Base-by-base conservation (phyloP, 2,113 vertebrate species). In the Psittacara wagleri region DNA sequence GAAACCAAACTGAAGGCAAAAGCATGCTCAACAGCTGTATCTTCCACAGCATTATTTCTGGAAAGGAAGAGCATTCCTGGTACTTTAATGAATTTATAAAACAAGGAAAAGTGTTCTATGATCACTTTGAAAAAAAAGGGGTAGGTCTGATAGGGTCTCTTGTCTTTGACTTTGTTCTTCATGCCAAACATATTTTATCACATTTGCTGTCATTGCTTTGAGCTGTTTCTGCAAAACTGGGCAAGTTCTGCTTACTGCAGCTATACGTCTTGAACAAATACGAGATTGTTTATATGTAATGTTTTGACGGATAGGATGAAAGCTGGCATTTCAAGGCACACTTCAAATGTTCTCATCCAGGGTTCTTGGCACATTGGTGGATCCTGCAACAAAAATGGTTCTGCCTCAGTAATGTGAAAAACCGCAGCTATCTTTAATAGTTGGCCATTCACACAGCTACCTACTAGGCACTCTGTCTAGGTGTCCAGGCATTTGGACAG, bases 241-340 rank as follows among this genome's bases (percentile, higher is more conserved):
- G 15, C 29, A 81, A 82, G 74, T 69, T 94, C 67, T 95, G 82
- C 84, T 90, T 90, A 74, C 70, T 84, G 70, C 67, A 96, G 49
- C 44, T 76, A 73, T 79, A 46, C 15, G 37, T 90, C 91, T 94
- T 91, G 87, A 96, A 88, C 66, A 94, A 91, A 88, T 51, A 87
- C 19, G 13, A 46, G 80, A 33, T 63, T 95, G 90, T 94, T 96
- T 95, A 29, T 70, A 73, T 0, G 24, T 72, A 82, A 81, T 81
- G 80, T 95, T 96, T 95, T 94, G 95, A 95, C 3, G n/a, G 85
- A 78, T 83, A 48, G 44, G 94, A 76, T 22, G 83, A 96, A 97
- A 96, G 48, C 83, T 94, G 83, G 39, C 69, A 89, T 91, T 97
- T 89, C 75, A 90, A 96, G 84, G 28, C 69, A 82, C 46, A 68